Percentiles rank a stretch among this genome's conserved stretches.
Conservation (phyloP, 2,888 invertebrate genomes). For the Baronia brevicornis region DNA sequence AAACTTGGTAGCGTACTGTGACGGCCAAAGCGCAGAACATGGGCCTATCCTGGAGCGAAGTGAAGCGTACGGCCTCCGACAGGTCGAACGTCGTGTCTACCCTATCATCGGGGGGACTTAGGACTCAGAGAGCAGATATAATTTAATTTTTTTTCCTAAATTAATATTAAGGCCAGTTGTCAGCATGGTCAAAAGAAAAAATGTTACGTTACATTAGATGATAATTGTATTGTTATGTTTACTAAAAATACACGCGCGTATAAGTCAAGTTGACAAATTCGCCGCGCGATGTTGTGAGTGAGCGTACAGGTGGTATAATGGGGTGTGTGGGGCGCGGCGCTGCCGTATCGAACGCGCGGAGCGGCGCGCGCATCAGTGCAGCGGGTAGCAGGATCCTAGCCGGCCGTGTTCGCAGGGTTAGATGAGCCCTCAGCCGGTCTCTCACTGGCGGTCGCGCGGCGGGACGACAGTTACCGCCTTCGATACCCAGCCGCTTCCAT, state of each 20-base stretch:
- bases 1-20: too few relatives aligned
- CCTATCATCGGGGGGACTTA: too few relatives aligned
- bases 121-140: too few relatives aligned
- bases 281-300: slow-evolving; percentile 64
- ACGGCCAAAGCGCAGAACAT: too few relatives aligned
- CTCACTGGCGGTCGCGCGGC: slow-evolving; percentile 42
- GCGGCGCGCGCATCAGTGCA: slow-evolving; percentile 57
- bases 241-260: slow-evolving; percentile 18
- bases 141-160: too few relatives aligned
- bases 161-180: too few relatives aligned
- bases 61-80: too few relatives aligned
- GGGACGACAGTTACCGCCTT: slow-evolving; percentile 40
- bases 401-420: slow-evolving; percentile 44
- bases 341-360: slow-evolving; percentile 34
- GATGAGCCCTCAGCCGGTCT: slow-evolving; percentile 35
- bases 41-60: too few relatives aligned
- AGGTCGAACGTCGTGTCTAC: too few relatives aligned
- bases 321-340: slow-evolving; percentile 55
- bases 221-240: slow-evolving; percentile 22
- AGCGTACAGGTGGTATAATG: slow-evolving; percentile 68
- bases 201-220: too few relatives aligned
- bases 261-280: slow-evolving; percentile 31
- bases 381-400: slow-evolving; percentile 41
- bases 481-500: slow-evolving; percentile 22
- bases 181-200: too few relatives aligned